Evolutionary conservation across 2,797 vertebrate genomes (phyloP).

Genomic region (Eidolon dupreanum): DNA sequence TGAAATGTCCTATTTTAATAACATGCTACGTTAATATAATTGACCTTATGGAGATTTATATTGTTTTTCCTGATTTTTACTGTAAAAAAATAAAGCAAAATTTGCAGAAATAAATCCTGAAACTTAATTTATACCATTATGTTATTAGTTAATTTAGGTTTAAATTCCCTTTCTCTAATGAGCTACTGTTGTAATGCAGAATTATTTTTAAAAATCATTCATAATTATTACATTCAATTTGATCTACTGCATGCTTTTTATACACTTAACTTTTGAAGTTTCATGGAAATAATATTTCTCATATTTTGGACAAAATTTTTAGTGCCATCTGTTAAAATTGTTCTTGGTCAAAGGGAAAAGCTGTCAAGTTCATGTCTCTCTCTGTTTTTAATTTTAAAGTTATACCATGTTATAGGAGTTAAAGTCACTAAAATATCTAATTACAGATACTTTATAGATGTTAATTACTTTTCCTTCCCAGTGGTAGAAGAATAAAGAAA

Average conservation of each 20-base stretch:
- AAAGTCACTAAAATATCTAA: too few species aligned
- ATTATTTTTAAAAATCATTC: not conserved
- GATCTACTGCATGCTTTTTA: not conserved
- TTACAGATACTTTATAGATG: not conserved
- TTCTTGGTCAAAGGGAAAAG: not conserved
- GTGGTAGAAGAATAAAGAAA: not conserved
- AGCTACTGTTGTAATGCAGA: not conserved
- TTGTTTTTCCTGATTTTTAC: not conserved
- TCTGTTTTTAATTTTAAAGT: not conserved
- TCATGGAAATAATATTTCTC: not conserved
- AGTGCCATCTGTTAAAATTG: not conserved
- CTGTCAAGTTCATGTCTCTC: not conserved
- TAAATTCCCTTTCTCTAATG: not conserved
- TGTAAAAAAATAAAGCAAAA: not conserved
- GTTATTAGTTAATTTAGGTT: not conserved
- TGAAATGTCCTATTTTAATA: not conserved
- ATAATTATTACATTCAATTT: not conserved
- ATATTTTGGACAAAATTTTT: not conserved
- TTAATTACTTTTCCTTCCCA: not conserved
- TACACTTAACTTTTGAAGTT: not conserved
- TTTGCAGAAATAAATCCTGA: not conserved
- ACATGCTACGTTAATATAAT: not conserved
- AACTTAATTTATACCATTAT: not conserved
- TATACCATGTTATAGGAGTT: not conserved
- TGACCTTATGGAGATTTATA: not conserved